These are phyloP conservation scores for Crypturellus tataupa DNA, from an alignment of 2,797 vertebrate species.

Conservation along the genomic window DNA sequence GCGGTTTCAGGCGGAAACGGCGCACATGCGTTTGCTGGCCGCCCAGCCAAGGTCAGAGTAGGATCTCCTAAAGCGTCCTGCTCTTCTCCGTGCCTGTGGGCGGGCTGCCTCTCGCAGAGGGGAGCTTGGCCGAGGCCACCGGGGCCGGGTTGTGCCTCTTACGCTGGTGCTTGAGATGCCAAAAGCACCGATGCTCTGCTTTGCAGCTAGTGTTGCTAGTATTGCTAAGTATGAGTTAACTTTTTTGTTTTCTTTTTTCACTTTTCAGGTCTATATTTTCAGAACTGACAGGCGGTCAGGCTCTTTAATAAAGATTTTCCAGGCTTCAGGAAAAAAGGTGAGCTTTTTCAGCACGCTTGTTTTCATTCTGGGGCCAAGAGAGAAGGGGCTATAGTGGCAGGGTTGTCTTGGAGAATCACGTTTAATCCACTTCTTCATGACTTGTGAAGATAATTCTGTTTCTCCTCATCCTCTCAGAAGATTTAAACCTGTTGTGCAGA, in stretches of 20 bases:
- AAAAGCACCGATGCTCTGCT: background rate
- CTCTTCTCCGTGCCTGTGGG: background rate
- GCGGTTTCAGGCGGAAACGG: background rate
- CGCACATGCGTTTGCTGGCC: background rate
- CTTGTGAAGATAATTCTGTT: background rate
- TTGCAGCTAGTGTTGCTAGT: background rate
- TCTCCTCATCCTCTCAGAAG: background rate
- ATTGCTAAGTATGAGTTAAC: background rate
- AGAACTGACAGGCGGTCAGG: slow-evolving; percentile 89
- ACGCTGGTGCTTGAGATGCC: background rate
- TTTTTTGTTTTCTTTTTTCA: slow-evolving; percentile 4
- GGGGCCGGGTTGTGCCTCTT: background rate
- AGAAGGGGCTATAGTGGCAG: background rate
- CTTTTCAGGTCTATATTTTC: slow-evolving; percentile 94
- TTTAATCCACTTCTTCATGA: background rate
- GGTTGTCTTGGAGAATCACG: background rate
- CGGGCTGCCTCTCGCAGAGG: background rate
- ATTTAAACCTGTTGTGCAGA: background rate
- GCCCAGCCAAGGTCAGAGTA: background rate
- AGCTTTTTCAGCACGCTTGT: slow-evolving; percentile 1
- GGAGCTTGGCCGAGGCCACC: background rate
- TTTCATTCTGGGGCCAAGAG: background rate
- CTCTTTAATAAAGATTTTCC: slow-evolving; percentile 92
- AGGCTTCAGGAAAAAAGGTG: slow-evolving; percentile 98
- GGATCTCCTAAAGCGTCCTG: background rate